phyloP scores from a whole-genome alignment of 2,113 vertebrate genomes.

The Vulpes ferrilata region DNA sequence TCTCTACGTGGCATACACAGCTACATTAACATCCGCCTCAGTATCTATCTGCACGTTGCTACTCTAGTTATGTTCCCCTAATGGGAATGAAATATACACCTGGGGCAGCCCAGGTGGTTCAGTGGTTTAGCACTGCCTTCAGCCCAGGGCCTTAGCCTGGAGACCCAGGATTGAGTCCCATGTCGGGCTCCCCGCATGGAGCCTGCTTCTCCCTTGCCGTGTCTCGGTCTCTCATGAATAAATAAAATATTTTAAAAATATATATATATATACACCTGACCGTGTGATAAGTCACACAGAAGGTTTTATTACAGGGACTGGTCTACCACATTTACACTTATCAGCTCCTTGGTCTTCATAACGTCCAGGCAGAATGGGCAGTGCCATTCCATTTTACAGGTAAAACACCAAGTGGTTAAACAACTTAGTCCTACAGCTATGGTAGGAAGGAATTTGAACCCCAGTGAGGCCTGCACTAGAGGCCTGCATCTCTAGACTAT shows the following conservation, averaged over 20 bases:
- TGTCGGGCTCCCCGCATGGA: no score
- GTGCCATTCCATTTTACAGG: neutral
- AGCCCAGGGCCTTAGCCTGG: no score
- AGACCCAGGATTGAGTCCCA: no score
- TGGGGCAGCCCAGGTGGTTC: no score
- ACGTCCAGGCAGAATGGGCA: accelerated
- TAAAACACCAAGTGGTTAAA: neutral
- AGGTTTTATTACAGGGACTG: neutral
- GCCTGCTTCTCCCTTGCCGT: no score
- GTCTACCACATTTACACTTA: neutral
- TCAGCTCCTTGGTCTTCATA: neutral
- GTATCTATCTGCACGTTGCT: neutral
- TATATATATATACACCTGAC: neutral
- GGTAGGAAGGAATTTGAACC: neutral
- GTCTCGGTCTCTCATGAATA: no score
- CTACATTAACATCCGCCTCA: neutral
- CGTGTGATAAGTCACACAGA: accelerated
- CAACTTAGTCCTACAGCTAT: neutral
- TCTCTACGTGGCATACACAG: neutral
- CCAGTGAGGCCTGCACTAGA: no score
- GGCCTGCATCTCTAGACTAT: neutral
- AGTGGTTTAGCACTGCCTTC: no score
- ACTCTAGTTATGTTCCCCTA: neutral
- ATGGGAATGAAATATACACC: neutral
- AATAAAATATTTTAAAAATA: no score